Conservation (phyloP, 2,797 vertebrate genomes). For the Macropodus opercularis region DNA sequence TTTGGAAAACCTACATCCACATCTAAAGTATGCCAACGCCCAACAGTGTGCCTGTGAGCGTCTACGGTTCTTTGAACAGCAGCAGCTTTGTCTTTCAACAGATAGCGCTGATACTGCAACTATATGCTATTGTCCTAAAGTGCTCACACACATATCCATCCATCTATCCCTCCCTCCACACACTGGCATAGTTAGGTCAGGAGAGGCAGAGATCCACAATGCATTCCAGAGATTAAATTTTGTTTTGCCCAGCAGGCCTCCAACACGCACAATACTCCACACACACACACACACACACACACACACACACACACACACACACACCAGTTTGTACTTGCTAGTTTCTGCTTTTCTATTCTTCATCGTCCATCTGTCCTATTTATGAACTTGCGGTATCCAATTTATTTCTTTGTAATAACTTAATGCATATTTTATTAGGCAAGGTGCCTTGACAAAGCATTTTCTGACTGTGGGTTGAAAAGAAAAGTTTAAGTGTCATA, state of each 20-base stretch:
- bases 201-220: constrained; percentile 73
- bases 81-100: constrained; percentile 73
- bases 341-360: constrained; percentile 7
- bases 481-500: constrained; percentile 53
- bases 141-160: constrained; percentile 18
- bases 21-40: constrained; percentile 53
- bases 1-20: constrained; percentile 18
- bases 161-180: constrained; percentile 51
- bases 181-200: constrained; percentile 63
- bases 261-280: constrained; percentile 28
- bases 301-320: constrained; percentile 18
- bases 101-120: constrained; percentile 79
- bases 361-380: constrained; percentile 27
- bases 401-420: constrained; percentile 24
- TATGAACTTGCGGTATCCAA: constrained; percentile 19
- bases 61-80: constrained; percentile 70
- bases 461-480: constrained; percentile 20
- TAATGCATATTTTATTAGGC: constrained; percentile 25
- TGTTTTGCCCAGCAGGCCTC: constrained; percentile 60
- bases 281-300: constrained; percentile 29
- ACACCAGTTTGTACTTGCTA: constrained; percentile 13
- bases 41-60: constrained; percentile 49
- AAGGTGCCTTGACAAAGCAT: constrained; percentile 1
- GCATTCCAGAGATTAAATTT: constrained; percentile 79
- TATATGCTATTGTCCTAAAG: constrained; percentile 75